Conservation (phyloP, 2,888 invertebrate genomes). For the Cryptophagus acutangulus region DNA sequence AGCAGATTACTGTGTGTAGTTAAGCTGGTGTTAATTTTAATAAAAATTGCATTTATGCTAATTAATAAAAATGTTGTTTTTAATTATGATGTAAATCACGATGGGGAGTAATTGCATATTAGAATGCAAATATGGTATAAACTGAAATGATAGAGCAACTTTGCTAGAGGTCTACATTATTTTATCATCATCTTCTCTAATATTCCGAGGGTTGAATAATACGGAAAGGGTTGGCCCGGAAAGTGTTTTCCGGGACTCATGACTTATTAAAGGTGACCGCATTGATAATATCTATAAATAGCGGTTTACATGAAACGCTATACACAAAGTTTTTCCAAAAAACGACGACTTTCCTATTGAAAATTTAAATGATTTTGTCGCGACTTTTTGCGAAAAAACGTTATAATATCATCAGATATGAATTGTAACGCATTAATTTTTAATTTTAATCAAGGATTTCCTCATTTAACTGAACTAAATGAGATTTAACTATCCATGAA, state of each 20-base stretch:
- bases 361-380: constrained; percentile 13
- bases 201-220: constrained; percentile 4
- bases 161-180: constrained; percentile 6
- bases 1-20: no score
- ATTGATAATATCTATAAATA: constrained; percentile 29
- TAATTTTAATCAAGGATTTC: constrained; percentile 27
- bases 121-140: constrained; percentile 4
- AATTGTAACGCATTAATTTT: constrained; percentile 22
- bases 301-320: constrained; percentile 21
- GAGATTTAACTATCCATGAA: constrained; percentile 28
- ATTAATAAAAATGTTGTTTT: no score
- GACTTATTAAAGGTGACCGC: constrained; percentile 30
- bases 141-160: neutral
- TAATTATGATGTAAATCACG: no score
- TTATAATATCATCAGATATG: no score
- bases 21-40: no score
- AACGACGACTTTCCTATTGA: constrained; percentile 15
- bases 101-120: no score
- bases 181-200: constrained; percentile 8
- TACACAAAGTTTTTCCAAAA: constrained; percentile 14
- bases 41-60: no score
- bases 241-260: constrained; percentile 21
- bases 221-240: constrained; percentile 18
- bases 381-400: no score
- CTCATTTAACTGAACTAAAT: constrained; percentile 22